Base-by-base conservation (phyloP, 2,113 vertebrate genomes). In the Spermophilus dauricus region DNA sequence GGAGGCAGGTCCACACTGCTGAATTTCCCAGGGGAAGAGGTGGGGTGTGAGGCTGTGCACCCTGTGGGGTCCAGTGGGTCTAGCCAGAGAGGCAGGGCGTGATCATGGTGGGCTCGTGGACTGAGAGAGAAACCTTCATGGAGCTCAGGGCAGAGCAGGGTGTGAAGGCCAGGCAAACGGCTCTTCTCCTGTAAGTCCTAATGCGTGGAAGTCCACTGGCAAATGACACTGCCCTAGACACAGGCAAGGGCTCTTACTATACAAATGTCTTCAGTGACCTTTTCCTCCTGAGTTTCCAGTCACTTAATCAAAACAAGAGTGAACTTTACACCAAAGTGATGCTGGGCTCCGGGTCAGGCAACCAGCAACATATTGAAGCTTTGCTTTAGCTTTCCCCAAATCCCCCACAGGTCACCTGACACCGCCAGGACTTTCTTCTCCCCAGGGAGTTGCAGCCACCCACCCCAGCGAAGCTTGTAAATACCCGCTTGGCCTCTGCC, bases 101-200 rank as follows among this genome's bases (percentile, higher is more conserved):
- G 51, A 10, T 11, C 24, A 11, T 5, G 1, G 8, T 48, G 45
- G 18, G n/a, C 34, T 34, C 7, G 5, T 5, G 39, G 70, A 61
- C 14, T 7, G 14, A 51, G 82, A 84, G 22, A 89, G 61, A 75
- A 53, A 8, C 4, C 63, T 1, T 28, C 0, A 61, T 24, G 28
- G n/a, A 1, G 24, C 48, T 88, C 63, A 2, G 11, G 53, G 45
- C 69, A 17, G 70, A n/a, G 70, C 76, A 63, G n/a, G 16, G 12
- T 22, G 8, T 3, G 42, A 48, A 34, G 18, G 88, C 17, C n/a
- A 2, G 0, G 1, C 0, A 16, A 0, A 18, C 11, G 26, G 22
- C 18, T 45, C 51, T 42, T 5, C 17, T 67, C 24, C 45, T 20
- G 20, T 9, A 2, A 1, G 13, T 30, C 61, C 45, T 32, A 18